phyloP scores from a whole-genome alignment of 2,113 vertebrate species.

The Dasyurus viverrinus region DNA sequence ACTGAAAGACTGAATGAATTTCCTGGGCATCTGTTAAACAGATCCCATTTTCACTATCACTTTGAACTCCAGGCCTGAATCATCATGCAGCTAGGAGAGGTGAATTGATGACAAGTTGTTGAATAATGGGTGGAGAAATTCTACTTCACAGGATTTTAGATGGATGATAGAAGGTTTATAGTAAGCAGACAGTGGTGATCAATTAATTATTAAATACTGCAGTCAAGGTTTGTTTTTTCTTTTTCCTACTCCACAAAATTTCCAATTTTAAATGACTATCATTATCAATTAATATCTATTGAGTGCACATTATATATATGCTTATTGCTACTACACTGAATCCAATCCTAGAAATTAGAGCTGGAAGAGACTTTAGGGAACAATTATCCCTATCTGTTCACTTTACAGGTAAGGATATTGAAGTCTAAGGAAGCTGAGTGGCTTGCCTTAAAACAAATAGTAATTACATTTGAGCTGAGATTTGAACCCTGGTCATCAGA shows the following conservation, averaged over 20 bases:
- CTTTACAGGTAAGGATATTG: not conserved
- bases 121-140: conserved; percentile 25
- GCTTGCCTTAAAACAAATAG: not conserved
- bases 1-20: not conserved
- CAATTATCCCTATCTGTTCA: not conserved
- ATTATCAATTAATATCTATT: not conserved
- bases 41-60: not conserved
- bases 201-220: conserved; percentile 29
- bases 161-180: conserved; percentile 24
- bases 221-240: conserved; percentile 3
- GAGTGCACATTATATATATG: not conserved
- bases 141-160: conserved; percentile 28
- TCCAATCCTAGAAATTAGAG: not conserved
- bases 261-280: conserved; percentile 3
- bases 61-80: conserved; percentile 26
- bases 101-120: not conserved
- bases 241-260: not conserved
- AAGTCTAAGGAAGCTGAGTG: not conserved
- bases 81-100: not conserved
- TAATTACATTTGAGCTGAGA: not conserved
- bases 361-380: not conserved
- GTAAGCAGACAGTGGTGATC: conserved; percentile 8
- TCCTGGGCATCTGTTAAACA: conserved; percentile 14
- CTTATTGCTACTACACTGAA: not conserved
- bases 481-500: not conserved